Percentiles rank a stretch among this genome's conserved stretches.
Evolutionary conservation across 1,140 invertebrate genomes (phyloP).

Genomic region (Drosophila lowei): DNA sequence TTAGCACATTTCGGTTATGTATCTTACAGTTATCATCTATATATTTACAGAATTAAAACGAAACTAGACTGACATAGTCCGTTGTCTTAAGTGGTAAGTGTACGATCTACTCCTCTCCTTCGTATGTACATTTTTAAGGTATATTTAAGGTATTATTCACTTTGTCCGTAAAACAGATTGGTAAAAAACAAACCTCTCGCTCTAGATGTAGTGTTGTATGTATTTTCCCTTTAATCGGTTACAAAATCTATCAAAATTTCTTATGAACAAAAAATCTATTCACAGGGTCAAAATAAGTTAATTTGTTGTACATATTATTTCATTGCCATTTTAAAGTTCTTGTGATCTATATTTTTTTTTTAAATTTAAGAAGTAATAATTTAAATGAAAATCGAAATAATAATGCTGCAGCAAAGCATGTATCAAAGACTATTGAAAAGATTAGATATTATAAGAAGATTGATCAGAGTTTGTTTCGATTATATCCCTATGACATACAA

Average conservation of each 20-base stretch:
- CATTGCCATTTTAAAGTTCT: neutral
- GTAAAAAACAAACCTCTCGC: constrained; percentile 13
- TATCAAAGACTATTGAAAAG: neutral
- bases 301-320: constrained; percentile 8
- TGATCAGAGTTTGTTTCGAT: constrained; percentile 6
- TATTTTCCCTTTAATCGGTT: constrained; percentile 8
- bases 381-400: constrained; percentile 6
- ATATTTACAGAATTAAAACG: constrained; percentile 58
- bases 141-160: neutral
- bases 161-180: constrained; percentile 12
- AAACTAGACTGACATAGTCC: constrained; percentile 11
- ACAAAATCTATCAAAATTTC: constrained; percentile 17
- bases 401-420: constrained; percentile 15
- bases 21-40: constrained; percentile 46
- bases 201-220: constrained; percentile 5
- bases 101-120: constrained; percentile 23
- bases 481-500: neutral
- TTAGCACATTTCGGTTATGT: constrained; percentile 44
- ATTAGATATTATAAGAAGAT: neutral
- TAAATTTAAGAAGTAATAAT: neutral
- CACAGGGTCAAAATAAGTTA: constrained; percentile 47
- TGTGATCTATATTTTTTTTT: too few species aligned
- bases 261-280: constrained; percentile 44
- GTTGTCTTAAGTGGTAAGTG: constrained; percentile 20
- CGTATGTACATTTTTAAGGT: constrained; percentile 38